Conservation (phyloP, 2,797 vertebrate species). For the Bradypodion pumilum region DNA sequence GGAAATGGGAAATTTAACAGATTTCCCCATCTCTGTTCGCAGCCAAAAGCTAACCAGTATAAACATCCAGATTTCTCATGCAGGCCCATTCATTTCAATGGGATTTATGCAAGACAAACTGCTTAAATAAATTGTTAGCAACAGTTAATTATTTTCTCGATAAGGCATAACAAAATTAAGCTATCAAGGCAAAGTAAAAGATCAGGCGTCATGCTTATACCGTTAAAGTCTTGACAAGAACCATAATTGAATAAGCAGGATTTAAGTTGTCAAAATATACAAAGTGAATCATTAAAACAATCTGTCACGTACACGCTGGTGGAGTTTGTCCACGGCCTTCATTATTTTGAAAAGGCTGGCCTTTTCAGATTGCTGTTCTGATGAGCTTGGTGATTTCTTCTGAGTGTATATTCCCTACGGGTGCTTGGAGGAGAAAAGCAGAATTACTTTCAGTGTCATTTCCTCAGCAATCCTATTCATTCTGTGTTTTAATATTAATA, state of each 20-base stretch:
- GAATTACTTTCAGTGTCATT: background rate
- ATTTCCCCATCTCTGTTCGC: too few species aligned
- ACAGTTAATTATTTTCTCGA: background rate
- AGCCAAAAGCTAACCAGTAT: background rate
- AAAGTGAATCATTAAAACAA: background rate
- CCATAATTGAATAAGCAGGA: background rate
- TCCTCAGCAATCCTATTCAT: conserved; percentile 32
- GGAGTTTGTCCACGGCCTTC: background rate
- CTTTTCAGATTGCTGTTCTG: background rate
- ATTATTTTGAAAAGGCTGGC: too few species aligned
- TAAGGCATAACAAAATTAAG: background rate
- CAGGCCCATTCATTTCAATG: background rate
- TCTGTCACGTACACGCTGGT: background rate
- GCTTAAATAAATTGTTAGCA: background rate
- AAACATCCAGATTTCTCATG: background rate
- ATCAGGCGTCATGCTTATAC: background rate
- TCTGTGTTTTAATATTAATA: conserved; percentile 30
- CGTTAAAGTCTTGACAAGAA: background rate
- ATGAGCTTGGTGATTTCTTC: background rate
- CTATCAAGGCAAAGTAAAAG: background rate
- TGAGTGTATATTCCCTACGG: background rate
- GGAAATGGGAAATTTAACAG: background rate
- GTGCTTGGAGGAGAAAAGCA: background rate
- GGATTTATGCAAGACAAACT: background rate
- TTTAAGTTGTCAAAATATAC: background rate